Evolutionary conservation across 2,113 vertebrate genomes (phyloP).

Genomic region (Hyperopisus bebe): DNA sequence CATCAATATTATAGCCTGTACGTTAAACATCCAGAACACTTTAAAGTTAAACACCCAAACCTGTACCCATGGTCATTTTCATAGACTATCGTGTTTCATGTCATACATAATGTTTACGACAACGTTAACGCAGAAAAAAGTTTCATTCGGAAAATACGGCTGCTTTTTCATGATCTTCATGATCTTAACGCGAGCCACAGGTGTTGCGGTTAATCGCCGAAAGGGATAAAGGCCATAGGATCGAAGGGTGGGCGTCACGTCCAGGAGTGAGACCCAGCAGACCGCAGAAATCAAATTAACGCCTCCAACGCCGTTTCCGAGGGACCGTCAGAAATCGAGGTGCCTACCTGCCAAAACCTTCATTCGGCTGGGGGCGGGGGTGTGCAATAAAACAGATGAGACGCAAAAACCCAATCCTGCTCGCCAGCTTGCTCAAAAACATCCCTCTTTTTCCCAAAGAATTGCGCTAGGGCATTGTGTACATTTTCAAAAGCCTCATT

Average conservation of each 20-base stretch:
- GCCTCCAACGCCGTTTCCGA: background rate
- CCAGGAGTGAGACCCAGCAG: background rate
- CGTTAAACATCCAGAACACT: background rate
- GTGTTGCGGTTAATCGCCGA: background rate
- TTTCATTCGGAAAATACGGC: background rate
- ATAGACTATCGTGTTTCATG: background rate
- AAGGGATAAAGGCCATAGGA: background rate
- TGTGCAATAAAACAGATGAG: background rate
- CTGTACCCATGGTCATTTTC: background rate
- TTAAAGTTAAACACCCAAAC: background rate
- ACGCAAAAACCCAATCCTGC: background rate
- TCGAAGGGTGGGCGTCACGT: background rate
- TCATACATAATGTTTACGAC: background rate
- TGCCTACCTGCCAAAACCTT: background rate
- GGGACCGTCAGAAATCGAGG: background rate
- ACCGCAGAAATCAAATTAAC: background rate
- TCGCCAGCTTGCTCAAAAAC: background rate
- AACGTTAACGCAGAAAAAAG: background rate
- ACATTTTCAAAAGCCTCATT: background rate
- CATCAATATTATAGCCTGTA: background rate
- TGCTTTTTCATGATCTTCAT: background rate
- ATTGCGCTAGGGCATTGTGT: background rate
- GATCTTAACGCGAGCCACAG: background rate
- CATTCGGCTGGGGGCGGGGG: background rate
- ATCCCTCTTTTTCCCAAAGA: background rate